These are phyloP conservation scores for Scophthalmus maximus DNA, from an alignment of 2,113 vertebrate genomes.

Conservation along the genomic window DNA sequence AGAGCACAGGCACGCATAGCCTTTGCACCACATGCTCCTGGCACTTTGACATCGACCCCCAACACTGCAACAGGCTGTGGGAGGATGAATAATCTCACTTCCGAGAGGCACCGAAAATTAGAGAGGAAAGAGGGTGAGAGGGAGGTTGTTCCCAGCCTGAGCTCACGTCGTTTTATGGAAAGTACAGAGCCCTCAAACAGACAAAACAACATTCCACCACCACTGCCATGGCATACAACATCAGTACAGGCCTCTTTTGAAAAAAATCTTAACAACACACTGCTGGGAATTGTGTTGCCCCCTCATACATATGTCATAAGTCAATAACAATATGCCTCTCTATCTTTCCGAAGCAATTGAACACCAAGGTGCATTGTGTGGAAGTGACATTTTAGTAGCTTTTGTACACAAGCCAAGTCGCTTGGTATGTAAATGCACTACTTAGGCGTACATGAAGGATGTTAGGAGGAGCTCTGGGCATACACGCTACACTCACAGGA, in stretches of 20 bases:
- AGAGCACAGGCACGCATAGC: conserved; percentile 44
- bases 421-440: conserved; percentile 73
- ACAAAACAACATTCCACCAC: conserved; percentile 61
- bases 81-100: conserved; percentile 80
- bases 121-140: conserved; percentile 53
- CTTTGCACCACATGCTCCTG: conserved; percentile 66
- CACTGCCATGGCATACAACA: conserved; percentile 49
- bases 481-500: conserved; percentile 69
- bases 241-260: conserved; percentile 40
- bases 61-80: conserved; percentile 68
- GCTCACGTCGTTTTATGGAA: conserved; percentile 63
- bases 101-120: conserved; percentile 56
- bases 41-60: conserved; percentile 74
- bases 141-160: conserved; percentile 64
- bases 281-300: conserved; percentile 20
- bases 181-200: conserved; percentile 57
- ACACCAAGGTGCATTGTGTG: conserved; percentile 51
- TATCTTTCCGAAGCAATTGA: conserved; percentile 63
- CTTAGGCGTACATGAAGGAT: conserved; percentile 65
- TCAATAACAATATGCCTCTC: conserved; percentile 52
- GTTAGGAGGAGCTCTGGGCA: conserved; percentile 67
- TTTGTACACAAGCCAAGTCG: conserved; percentile 61
- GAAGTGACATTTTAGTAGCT: conserved; percentile 65
- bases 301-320: conserved; percentile 47
- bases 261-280: conserved; percentile 47